phyloP scores from a whole-genome alignment of 1,140 invertebrate genomes.

The Pteromalus puparum region DNA sequence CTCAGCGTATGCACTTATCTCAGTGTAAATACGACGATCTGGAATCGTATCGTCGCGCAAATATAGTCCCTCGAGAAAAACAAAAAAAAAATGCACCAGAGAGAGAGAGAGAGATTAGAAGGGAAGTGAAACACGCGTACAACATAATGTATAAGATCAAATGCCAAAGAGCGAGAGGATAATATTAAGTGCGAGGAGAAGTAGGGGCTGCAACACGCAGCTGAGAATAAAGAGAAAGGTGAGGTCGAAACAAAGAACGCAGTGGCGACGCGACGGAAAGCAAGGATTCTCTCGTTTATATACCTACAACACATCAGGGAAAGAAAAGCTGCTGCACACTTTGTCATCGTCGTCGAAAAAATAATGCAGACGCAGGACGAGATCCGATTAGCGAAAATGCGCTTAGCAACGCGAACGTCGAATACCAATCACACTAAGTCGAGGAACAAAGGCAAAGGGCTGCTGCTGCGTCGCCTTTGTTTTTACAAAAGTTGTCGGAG shows the following conservation, averaged over 20 bases:
- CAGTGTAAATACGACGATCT: too few species aligned
- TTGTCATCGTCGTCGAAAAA: too few species aligned
- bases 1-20: too few species aligned
- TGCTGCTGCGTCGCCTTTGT: not conserved
- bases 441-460: not conserved
- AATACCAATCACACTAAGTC: not conserved
- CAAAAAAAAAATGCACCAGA: not conserved
- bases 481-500: not conserved
- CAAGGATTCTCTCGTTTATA: not conserved
- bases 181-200: not conserved
- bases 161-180: not conserved
- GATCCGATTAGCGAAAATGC: too few species aligned
- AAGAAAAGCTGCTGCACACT: too few species aligned
- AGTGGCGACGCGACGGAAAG: not conserved
- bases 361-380: too few species aligned
- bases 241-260: conserved; percentile 6
- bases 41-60: too few species aligned
- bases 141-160: not conserved
- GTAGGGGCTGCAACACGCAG: not conserved
- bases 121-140: not conserved
- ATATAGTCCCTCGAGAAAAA: not conserved
- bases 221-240: conserved; percentile 8
- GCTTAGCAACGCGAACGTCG: too few species aligned
- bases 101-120: not conserved
- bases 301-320: too few species aligned